phyloP scores from a whole-genome alignment of 2,888 invertebrate species.

The Criorhina ranunculi region DNA sequence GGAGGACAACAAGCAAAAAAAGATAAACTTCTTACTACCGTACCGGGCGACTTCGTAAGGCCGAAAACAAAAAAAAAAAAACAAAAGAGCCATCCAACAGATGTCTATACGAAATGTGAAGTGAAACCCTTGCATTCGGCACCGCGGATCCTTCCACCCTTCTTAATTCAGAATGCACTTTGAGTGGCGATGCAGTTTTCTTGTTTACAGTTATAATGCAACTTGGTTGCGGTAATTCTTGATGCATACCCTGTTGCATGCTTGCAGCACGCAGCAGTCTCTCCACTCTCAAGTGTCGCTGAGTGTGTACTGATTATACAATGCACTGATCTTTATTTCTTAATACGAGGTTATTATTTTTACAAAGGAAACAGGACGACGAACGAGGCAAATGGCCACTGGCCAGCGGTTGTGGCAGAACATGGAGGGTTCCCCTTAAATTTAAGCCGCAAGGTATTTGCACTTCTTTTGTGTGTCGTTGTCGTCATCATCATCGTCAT shows the following conservation, averaged over 20 bases:
- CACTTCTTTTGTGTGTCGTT: constrained; percentile 21
- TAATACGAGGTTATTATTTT: constrained; percentile 48
- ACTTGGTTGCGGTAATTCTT: constrained; percentile 66
- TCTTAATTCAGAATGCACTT: constrained; percentile 48
- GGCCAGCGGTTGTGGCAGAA: constrained; percentile 33
- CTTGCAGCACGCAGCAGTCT: constrained; percentile 41
- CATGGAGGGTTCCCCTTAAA: constrained; percentile 45
- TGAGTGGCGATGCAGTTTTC: constrained; percentile 67
- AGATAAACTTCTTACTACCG: constrained; percentile 34
- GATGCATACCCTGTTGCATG: constrained; percentile 61
- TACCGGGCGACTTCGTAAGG: constrained; percentile 31
- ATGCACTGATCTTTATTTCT: constrained; percentile 64
- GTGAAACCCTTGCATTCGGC: constrained; percentile 44
- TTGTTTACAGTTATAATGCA: constrained; percentile 74
- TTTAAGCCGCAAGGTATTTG: constrained; percentile 49
- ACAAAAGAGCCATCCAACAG: constrained; percentile 64
- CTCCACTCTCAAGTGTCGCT: constrained; percentile 36
- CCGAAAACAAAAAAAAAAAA: too few relatives aligned
- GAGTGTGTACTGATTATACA: constrained; percentile 65
- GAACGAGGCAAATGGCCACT: constrained; percentile 37
- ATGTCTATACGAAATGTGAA: constrained; percentile 45
- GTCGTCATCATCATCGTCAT: too few relatives aligned
- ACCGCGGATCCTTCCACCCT: constrained; percentile 42
- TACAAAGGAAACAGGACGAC: constrained; percentile 44
- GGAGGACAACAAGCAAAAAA: constrained; percentile 42